These are phyloP conservation scores for Myathropa florea DNA, from an alignment of 2,888 invertebrate species.

Conservation along the genomic window DNA sequence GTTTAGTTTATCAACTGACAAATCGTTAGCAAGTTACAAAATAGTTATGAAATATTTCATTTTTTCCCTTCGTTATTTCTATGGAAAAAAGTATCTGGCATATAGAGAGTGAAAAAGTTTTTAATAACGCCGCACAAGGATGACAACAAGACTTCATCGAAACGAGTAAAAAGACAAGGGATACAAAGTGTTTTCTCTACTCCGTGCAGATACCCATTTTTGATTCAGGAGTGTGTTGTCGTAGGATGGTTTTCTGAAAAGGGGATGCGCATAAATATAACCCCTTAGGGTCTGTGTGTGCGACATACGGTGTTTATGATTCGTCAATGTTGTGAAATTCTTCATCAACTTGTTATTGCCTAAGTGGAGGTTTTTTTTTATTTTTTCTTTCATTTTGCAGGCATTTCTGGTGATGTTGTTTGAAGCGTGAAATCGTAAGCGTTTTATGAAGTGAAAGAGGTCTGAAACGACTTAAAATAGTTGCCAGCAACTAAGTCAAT, in stretches of 20 bases:
- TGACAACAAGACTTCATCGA: slow-evolving; percentile 30
- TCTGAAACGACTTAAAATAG: slow-evolving; percentile 5
- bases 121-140: slow-evolving; percentile 31
- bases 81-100: neutral
- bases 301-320: slow-evolving; percentile 32
- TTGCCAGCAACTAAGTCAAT: neutral
- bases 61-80: neutral
- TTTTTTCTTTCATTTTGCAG: neutral
- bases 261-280: neutral
- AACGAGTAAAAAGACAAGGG: neutral
- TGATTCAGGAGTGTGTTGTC: neutral
- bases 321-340: slow-evolving; percentile 32
- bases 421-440: slow-evolving; percentile 3
- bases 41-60: slow-evolving; percentile 28
- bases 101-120: slow-evolving; percentile 27
- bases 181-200: neutral
- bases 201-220: neutral
- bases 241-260: neutral
- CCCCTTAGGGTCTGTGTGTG: neutral
- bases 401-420: slow-evolving; percentile 3
- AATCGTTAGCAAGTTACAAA: slow-evolving; percentile 33
- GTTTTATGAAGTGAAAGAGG: slow-evolving; percentile 18
- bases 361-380: neutral
- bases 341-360: slow-evolving; percentile 32
- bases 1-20: slow-evolving; percentile 41